Evolutionary conservation across 2,797 vertebrate genomes (phyloP), one percentile per base, ranked within the genome.

Genomic region (Lacerta bilineata): DNA sequence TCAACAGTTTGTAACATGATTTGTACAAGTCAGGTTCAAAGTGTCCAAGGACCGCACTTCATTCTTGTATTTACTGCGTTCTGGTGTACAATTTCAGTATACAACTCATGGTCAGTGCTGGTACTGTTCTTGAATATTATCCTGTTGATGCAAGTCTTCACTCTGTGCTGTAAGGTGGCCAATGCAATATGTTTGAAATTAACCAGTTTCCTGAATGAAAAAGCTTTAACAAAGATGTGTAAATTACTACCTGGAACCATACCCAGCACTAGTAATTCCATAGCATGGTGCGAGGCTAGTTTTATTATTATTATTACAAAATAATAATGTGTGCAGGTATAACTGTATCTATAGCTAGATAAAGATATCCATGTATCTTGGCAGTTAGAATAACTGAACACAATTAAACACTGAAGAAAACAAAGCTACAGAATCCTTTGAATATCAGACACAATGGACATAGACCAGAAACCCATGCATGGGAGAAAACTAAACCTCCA

Each of bases 1-100:
- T 91, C 89, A 94, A 86, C 85, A 66, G 92, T 89, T 87, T 89
- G 92, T 82, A 91, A 94, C 95, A 93, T 80, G 87, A 87, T 29
- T 91, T 91, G 94, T 89, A 93, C 87, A 93, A 91, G 74, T 93
- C 85, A 91, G 88, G 91, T 85, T 92, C 91, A 87, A 93, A 94
- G 95, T 92, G 93, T 85, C 87, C 94, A 96, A 96, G 96, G 94
- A 95, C 94, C 91, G 92, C 90, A 0, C 92, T 91, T 88, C 10
- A 33, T 82, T 72, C 84, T 29, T 87, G 85, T 61, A 66, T 84
- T 89, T 91, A 85, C 89, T 61, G 89, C 87, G 39, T 92, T 92
- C 59, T 85, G 86, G 86, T 95, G 92, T 83, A 91, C 88, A 71
- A 2, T 46, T 90, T 80, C 79, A 89, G 66, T 88, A 88, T 36